phyloP scores from a whole-genome alignment of 2,113 vertebrate genomes.

The Neotoma lepida region DNA sequence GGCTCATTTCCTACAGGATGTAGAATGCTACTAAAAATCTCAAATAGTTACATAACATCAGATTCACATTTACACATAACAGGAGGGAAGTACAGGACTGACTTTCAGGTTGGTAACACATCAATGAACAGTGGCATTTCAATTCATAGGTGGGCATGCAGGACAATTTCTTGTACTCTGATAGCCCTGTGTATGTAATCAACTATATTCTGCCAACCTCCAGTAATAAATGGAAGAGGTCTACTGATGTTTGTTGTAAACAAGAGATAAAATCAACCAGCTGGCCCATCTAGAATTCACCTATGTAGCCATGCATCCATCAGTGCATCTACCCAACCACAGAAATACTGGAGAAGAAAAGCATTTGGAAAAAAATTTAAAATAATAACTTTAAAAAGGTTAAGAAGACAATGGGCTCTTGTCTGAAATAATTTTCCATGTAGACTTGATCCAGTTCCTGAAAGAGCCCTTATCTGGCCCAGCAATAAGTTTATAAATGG shows the following conservation, averaged over 20 bases:
- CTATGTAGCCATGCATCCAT: background rate
- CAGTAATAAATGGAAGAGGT: background rate
- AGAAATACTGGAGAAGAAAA: background rate
- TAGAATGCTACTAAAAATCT: background rate
- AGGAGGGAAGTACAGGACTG: background rate
- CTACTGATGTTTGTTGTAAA: background rate
- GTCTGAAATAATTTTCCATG: background rate
- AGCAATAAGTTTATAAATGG: background rate
- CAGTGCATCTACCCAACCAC: background rate
- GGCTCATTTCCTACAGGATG: background rate
- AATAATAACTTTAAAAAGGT: background rate
- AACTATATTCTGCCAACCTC: background rate
- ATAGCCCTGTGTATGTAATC: background rate
- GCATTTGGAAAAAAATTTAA: background rate
- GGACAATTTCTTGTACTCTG: background rate
- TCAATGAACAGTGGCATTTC: background rate
- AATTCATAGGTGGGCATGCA: background rate
- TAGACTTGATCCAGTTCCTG: background rate
- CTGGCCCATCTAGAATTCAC: background rate
- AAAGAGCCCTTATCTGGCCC: background rate
- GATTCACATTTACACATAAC: background rate
- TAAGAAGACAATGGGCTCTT: background rate
- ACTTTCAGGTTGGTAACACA: background rate
- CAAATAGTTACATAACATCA: background rate
- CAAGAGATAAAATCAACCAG: background rate